Evolutionary conservation across 2,797 vertebrate genomes (phyloP), one percentile per base, ranked within the genome.

Genomic region (Gobionotothen gibberifrons): DNA sequence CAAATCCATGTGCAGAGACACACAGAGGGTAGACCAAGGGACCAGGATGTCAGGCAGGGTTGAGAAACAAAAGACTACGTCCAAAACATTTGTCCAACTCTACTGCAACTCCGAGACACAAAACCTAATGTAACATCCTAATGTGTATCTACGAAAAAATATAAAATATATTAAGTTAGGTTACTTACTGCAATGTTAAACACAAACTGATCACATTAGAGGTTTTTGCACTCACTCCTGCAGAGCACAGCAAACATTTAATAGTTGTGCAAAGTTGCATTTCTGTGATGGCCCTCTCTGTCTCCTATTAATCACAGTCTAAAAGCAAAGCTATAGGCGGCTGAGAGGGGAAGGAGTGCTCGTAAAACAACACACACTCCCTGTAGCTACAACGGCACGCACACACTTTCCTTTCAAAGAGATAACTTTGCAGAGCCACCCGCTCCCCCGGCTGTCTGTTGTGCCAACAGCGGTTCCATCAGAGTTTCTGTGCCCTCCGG

Each of bases 281-380:
- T 93, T 89, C 83, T 89, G 79, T 67, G 80, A 90, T 73, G 79
- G 76, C 58, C 65, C 84, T 61, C 76, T 82, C 69, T 57, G 76
- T 70, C 79, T 81, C 62, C 84, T 83, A 92, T 90, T 91, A 91
- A 92, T 91, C 91, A 90, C 87, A 74, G 82, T 70, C 80, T 89
- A 87, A 88, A 88, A 88, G 84, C 78, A 76, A 81, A 84, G 82
- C 83, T 77, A 83, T 72, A 79, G 87, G 78, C 56, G 13, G 77
- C 71, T 40, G 68, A 55, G 79, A 79, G 69, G 78, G 78, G 72
- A 87, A 82, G 77, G 69, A 85, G 69, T 52, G 43, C 81, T 88
- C 65, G 53, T 90, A 85, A 87, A 90, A 88, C 70, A 85, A 81
- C 73, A 81, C 81, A 80, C 79, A 76, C 81, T 75, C 69, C 76